A percentile compares a stretch with the other conserved stretches of the same genome.
phyloP scores from a whole-genome alignment of 2,113 vertebrate genomes.

The Perccottus glenii region DNA sequence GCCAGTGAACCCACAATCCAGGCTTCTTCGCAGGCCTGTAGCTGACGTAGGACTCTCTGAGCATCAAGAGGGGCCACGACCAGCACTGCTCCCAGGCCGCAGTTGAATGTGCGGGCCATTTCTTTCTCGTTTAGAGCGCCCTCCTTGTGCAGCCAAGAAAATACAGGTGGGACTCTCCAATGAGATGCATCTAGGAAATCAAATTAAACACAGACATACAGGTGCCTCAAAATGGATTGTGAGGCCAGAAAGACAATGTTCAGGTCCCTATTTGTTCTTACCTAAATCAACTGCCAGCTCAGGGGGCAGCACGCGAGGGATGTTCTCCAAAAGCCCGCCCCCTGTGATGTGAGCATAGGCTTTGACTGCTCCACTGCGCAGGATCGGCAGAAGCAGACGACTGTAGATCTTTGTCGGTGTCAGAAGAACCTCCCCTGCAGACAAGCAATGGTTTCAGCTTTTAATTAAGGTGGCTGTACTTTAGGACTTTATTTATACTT shows the following conservation, averaged over 20 bases:
- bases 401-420: conserved; percentile 95
- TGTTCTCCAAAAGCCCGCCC: conserved; percentile 94
- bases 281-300: conserved; percentile 86
- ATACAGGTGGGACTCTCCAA: conserved; percentile 89
- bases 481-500: conserved; percentile 12
- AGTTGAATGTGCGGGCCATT: conserved; percentile 95
- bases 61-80: conserved; percentile 81
- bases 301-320: conserved; percentile 88
- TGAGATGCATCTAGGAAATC: conserved; percentile 83
- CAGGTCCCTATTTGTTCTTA: conserved; percentile 63
- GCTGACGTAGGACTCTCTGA: conserved; percentile 80
- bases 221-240: background rate
- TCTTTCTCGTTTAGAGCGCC: conserved; percentile 89
- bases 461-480: too few species aligned
- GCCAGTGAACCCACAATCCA: conserved; percentile 89
- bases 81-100: conserved; percentile 88
- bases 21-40: conserved; percentile 82
- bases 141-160: conserved; percentile 90
- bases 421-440: conserved; percentile 87
- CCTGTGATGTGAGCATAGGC: conserved; percentile 96
- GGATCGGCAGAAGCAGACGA: conserved; percentile 83
- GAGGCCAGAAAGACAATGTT: background rate
- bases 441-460: background rate
- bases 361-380: conserved; percentile 87
- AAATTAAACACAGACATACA: conserved; percentile 3